Evolutionary conservation across 1,140 invertebrate genomes (phyloP).

Genomic region (Plodia interpunctella): DNA sequence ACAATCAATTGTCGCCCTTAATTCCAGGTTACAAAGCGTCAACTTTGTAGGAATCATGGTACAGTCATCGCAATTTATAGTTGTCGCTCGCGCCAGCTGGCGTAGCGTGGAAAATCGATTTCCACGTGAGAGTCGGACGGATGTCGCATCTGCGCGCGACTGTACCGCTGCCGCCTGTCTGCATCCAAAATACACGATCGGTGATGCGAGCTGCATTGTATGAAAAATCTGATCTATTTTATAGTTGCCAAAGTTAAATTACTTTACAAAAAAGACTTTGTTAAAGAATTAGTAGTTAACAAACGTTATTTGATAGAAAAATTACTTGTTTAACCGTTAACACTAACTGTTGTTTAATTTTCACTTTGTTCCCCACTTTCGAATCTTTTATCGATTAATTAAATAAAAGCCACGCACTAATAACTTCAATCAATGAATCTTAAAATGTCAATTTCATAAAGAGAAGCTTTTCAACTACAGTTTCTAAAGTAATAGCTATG

Average conservation of each 20-base stretch:
- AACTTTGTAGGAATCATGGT: slow-evolving; percentile 8
- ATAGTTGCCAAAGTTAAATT: background rate
- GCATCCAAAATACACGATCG: slow-evolving; percentile 57
- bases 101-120: slow-evolving; percentile 75
- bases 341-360: background rate
- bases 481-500: slow-evolving; percentile 5
- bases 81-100: slow-evolving; percentile 70
- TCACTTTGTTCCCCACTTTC: background rate
- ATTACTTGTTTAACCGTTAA: background rate
- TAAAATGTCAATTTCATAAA: background rate
- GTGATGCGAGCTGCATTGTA: slow-evolving; percentile 16
- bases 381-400: background rate
- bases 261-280: background rate
- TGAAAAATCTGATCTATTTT: slow-evolving; percentile 28
- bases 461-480: slow-evolving; percentile 17
- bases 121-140: slow-evolving; percentile 68
- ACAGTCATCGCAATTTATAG: slow-evolving; percentile 32
- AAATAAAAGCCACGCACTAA: slow-evolving; percentile 8
- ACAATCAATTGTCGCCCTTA: slow-evolving; percentile 1
- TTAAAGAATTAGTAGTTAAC: background rate
- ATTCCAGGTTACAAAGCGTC: background rate
- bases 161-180: slow-evolving; percentile 45
- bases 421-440: slow-evolving; percentile 10
- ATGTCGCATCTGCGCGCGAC: slow-evolving; percentile 68
- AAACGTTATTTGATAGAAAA: background rate